These are phyloP conservation scores for Forficula auricularia DNA, from an alignment of 1,140 invertebrate species.

Conservation along the genomic window DNA sequence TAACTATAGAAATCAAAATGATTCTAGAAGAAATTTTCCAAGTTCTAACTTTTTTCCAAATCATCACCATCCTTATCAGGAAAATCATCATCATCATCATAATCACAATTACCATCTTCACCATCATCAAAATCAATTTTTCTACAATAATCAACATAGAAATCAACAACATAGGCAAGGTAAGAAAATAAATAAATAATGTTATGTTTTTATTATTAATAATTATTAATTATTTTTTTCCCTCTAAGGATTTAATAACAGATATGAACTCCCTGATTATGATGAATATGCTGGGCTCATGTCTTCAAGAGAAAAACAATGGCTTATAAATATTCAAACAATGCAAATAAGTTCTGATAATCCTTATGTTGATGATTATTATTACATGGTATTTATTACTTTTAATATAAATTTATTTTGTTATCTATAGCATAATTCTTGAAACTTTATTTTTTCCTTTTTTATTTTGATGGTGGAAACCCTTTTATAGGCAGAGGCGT, in stretches of 20 bases:
- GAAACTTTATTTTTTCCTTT: too few relatives aligned
- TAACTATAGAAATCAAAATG: too few relatives aligned
- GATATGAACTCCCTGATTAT: slow-evolving; percentile 27
- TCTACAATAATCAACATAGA: too few relatives aligned
- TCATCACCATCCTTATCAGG: slow-evolving; percentile 4
- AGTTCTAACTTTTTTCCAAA: background rate
- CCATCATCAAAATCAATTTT: background rate
- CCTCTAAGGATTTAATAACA: slow-evolving; percentile 27
- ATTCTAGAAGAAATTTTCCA: too few relatives aligned
- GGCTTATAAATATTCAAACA: slow-evolving; percentile 82
- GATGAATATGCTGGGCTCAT: slow-evolving; percentile 81
- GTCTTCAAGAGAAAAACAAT: slow-evolving; percentile 79
- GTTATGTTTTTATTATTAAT: slow-evolving; percentile 4
- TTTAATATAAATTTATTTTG: too few relatives aligned
- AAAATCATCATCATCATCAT: background rate
- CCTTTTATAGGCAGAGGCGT: slow-evolving; percentile 6
- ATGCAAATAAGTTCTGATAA: slow-evolving; percentile 71
- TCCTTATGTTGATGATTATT: slow-evolving; percentile 72
- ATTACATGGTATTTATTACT: slow-evolving; percentile 42
- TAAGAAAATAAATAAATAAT: slow-evolving; percentile 1
- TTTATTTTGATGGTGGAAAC: too few relatives aligned
- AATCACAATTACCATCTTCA: background rate
- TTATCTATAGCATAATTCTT: too few relatives aligned
- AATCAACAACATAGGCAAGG: too few relatives aligned
- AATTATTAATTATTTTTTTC: slow-evolving; percentile 8